Evolutionary conservation across 2,113 vertebrate genomes (phyloP), one percentile per base, ranked within the genome.

Genomic region (Barbus barbus): DNA sequence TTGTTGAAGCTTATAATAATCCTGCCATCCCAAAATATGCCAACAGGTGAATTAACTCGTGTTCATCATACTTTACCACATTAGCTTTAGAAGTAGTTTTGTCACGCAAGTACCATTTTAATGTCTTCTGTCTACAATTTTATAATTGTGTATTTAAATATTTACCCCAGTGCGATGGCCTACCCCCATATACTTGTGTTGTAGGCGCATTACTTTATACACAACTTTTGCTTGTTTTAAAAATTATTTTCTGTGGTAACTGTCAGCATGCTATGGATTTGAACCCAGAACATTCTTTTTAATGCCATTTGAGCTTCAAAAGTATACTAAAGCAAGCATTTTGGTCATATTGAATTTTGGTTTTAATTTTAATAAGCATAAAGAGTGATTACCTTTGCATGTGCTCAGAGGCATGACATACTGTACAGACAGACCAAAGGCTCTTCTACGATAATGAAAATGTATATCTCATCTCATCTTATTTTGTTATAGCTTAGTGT

Each of bases 381-480:
- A 46, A 65, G 24, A 46, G 38, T 14, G 20, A 16, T 81, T 41
- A 67, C 41, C 4, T 41, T n/a, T 51, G 78, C 78, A 81, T 81
- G 78, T 81, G 24, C 41, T 81, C 44, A 51, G 9, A 67, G 48
- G 65, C 80, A 82, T 71, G 80, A 53, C 20, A 48, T 38, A n/a
- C 67, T 71, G 22, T 74, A 18, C n/a, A 60, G 24, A 24, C 75
- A 36, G 16, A 78, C 41, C 36, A 63, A 63, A 63, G 38, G 51
- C 53, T 56, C 51, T 26, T 46, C 16, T 67, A 18, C 41, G n/a
- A 48, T 7, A n/a, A 65, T 26, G 18, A 31, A 80, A 22, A 46
- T 33, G 4, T 63, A 61, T 78, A 8, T 61, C 4, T n/a, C 4
- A 8, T 61, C 4, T n/a, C 4, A 44, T 79, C 44, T 41, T 16